Evolutionary conservation across 2,113 vertebrate genomes (phyloP), one percentile per base, ranked within the genome.

Genomic region (Larimichthys polyactis): DNA sequence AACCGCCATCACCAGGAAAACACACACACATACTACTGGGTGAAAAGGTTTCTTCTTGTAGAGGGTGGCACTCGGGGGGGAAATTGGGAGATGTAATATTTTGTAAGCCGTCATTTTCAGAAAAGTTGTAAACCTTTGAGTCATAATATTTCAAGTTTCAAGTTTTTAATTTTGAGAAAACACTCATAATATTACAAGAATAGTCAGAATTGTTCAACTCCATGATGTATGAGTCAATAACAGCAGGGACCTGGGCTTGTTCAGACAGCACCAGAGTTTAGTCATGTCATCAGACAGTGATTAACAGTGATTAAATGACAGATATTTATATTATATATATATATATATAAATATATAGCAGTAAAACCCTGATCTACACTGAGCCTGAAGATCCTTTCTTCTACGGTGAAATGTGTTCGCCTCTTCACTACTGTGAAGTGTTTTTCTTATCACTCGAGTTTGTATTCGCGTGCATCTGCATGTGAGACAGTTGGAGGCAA

Each of bases 1-100:
- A 78, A 46, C 67, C 66, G 67, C 17, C 66, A 74, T 20, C 29
- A 7, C 14, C 17, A 60, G 29, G 12, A 70, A n/a, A 44, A 22
- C 48, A 49, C 48, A 49, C 17, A 46, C 44, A 10, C 7, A 24
- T 24, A 24, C 24, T 24, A 24, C 24, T 24, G 24, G 24, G 24
- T 24, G 24, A 24, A 24, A 8, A 40, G 7, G 36, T 40, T 40
- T 40, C 36, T 40, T 8, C 36, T 40, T 40, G 8, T 40, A 40
- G 36, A 40, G 36, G 8, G 6, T 36, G 32, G 7, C 6, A 8
- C 36, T 40, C 7, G 9, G 36, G 36, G 36, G 6, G 36, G 36
- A 40, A 40, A 40, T 40, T 9, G 9, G 8, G 36, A 40, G 36
- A 40, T 36, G 36, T 40, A 8, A 40, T 40, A 8, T 2, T 40